Evolutionary conservation across 1,140 invertebrate species (phyloP).

Genomic region (Diprion similis): DNA sequence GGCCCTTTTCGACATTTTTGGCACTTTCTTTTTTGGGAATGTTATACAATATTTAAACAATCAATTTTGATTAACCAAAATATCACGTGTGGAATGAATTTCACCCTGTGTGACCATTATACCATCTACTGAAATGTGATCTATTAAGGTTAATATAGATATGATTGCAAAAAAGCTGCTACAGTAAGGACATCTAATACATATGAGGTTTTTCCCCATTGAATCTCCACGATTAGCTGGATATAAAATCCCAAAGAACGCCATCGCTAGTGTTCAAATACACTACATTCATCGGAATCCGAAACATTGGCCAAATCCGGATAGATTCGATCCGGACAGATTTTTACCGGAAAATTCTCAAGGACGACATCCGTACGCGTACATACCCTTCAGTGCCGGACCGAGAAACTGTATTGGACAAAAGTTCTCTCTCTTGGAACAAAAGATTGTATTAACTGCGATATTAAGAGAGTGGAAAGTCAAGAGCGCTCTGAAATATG

Average conservation of each 20-base stretch:
- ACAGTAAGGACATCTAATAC: too few relatives aligned
- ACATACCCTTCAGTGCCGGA: conserved; percentile 68
- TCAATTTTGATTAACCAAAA: neutral
- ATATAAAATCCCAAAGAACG: conserved; percentile 52
- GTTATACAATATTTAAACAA: too few relatives aligned
- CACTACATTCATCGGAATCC: conserved; percentile 68
- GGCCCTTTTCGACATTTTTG: too few relatives aligned
- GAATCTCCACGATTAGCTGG: conserved; percentile 26
- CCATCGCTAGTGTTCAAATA: conserved; percentile 49
- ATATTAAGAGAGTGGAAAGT: conserved; percentile 67
- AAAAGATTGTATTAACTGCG: conserved; percentile 60
- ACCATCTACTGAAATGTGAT: neutral
- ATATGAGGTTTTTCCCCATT: too few relatives aligned
- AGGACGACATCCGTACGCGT: conserved; percentile 58
- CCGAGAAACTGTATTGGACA: conserved; percentile 68
- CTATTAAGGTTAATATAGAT: neutral
- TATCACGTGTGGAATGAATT: too few relatives aligned
- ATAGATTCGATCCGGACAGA: conserved; percentile 69
- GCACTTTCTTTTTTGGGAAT: too few relatives aligned
- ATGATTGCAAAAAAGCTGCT: too few relatives aligned
- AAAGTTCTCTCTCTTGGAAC: conserved; percentile 65
- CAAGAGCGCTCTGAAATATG: conserved; percentile 46
- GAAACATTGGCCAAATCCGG: conserved; percentile 65
- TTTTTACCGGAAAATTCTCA: conserved; percentile 62
- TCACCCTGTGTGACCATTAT: too few relatives aligned